A percentile compares a stretch with the other conserved stretches of the same genome.
phyloP scores from a whole-genome alignment of 1,140 invertebrate species.

The Lasioglossum albipes region DNA sequence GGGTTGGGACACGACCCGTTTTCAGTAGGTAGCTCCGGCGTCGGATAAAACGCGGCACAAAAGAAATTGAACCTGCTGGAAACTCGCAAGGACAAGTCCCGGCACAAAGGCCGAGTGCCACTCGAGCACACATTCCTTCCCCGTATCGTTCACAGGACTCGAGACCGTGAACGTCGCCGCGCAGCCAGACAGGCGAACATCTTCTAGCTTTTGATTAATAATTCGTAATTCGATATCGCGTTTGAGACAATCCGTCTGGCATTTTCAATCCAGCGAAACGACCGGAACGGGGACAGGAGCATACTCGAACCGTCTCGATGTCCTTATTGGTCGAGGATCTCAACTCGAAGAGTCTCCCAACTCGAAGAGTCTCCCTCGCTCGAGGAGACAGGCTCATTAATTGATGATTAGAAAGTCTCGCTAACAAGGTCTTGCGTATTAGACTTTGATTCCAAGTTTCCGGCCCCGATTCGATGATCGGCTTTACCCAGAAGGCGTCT shows the following conservation, averaged over 20 bases:
- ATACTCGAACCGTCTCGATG: no score
- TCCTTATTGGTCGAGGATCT: no score
- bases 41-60: slow-evolving; percentile 16
- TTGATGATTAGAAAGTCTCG: background rate
- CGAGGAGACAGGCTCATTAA: background rate
- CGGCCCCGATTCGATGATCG: background rate
- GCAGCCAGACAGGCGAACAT: slow-evolving; percentile 18
- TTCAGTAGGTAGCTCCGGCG: no score
- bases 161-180: slow-evolving; percentile 15
- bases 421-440: background rate
- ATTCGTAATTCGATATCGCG: slow-evolving; percentile 14
- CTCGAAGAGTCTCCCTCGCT: no score
- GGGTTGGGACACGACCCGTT: no score
- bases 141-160: slow-evolving; percentile 29
- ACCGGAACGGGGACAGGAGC: background rate
- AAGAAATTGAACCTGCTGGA: slow-evolving; percentile 34
- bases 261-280: background rate
- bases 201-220: slow-evolving; percentile 17
- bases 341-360: no score
- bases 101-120: slow-evolving; percentile 54
- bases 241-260: background rate
- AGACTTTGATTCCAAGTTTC: background rate
- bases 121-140: slow-evolving; percentile 53
- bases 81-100: slow-evolving; percentile 35
- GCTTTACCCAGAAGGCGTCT: background rate